Base-by-base conservation (phyloP, 2,888 invertebrate species). In the Cyclophora albipunctata region DNA sequence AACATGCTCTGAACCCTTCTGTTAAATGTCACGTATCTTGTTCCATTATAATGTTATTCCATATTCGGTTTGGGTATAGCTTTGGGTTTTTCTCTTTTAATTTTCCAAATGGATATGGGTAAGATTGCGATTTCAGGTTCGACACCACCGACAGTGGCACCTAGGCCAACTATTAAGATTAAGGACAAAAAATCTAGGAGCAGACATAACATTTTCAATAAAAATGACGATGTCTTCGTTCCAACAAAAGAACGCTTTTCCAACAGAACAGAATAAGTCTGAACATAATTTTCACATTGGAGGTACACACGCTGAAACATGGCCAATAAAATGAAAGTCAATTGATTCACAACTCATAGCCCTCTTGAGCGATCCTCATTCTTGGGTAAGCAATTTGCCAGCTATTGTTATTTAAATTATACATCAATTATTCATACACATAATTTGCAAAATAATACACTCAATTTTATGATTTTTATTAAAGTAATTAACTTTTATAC, bases 341-440 rank as follows among this genome's bases (percentile, higher is more conserved):
- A 54, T 54, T 49, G 53, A 53, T 53, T 46, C 35, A 41, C 42
- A 45, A 34, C n/a, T 40, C 40, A 43, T 7, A 42, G 34, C 7
- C 42, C 48, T 33, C 48, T 49, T 45, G 46, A 49, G 34, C 48
- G 50, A 48, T 48, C 37, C 5, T 46, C 33, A 7, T 44, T 44
- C 34, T 49, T 49, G 44, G 40, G 49, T 59, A 61, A 73, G 69
- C 70, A 75, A 80, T 76, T 78, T 75, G 66, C 64, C 64, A 57
- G 47, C 68, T 64, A 81, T 81, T 83, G 81, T 80, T 77, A 81
- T 82, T 81, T 72, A 81, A 81, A 82, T 78, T 67, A 66, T 64
- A 72, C 75, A 82, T 83, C 78, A 79, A 77, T 74, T 74, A 80
- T 73, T 76, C 76, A 81, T 81, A 78, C 78, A 71, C 69, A 70